These are phyloP conservation scores for Chaetura pelagica DNA, from an alignment of 2,113 vertebrate genomes.

Conservation along the genomic window DNA sequence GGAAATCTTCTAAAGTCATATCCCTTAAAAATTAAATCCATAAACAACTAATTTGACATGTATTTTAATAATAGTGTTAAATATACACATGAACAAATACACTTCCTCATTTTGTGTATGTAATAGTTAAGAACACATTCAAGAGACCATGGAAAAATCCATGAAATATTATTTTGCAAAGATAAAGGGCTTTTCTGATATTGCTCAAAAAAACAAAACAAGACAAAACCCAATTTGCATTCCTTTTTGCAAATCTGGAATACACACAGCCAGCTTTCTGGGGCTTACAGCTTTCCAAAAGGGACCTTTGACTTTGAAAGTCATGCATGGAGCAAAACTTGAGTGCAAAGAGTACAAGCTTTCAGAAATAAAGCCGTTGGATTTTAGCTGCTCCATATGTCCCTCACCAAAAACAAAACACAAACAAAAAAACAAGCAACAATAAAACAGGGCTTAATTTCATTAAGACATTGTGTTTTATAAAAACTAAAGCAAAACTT, in stretches of 20 bases:
- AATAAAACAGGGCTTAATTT: background rate
- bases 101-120: background rate
- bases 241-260: background rate
- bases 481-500: background rate
- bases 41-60: background rate
- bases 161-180: background rate
- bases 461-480: background rate
- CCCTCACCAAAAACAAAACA: background rate
- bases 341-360: background rate
- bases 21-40: background rate
- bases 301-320: background rate
- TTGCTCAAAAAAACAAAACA: background rate
- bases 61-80: background rate
- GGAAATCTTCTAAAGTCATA: background rate
- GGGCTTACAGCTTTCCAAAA: background rate
- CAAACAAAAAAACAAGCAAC: background rate
- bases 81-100: background rate
- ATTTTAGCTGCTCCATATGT: background rate
- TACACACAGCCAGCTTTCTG: background rate
- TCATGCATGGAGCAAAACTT: background rate
- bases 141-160: background rate
- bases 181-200: background rate
- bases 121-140: background rate
- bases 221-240: background rate
- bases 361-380: background rate